Conservation (phyloP, 1,140 invertebrate species). For the Tetramorium parvispinum region DNA sequence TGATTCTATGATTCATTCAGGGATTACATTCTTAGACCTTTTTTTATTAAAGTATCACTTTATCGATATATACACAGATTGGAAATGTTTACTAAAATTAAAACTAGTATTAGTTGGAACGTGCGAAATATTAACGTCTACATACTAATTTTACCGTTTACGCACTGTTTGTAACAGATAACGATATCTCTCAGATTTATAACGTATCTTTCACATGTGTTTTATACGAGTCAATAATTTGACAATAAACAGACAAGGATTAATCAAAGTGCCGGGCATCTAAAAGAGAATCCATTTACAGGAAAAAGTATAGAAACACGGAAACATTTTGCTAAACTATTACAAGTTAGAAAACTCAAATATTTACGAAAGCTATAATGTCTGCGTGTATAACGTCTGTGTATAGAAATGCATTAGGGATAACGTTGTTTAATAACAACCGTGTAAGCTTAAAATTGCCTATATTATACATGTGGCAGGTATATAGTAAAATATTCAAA, state of each 20-base stretch:
- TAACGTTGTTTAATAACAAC: neutral
- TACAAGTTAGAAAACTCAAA: neutral
- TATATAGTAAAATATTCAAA: neutral
- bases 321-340: constrained; percentile 2
- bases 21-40: neutral
- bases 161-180: neutral
- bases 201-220: neutral
- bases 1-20: neutral
- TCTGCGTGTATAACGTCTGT: neutral
- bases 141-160: neutral
- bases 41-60: neutral
- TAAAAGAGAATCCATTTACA: neutral
- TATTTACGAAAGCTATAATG: neutral
- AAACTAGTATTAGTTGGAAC: no score
- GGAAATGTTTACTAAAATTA: no score
- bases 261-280: neutral
- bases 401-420: neutral
- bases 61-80: neutral
- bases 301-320: neutral
- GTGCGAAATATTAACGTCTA: neutral
- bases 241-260: neutral
- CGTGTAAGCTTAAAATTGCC: neutral
- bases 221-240: neutral
- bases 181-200: neutral
- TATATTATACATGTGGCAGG: neutral